These are phyloP conservation scores for Pandion haliaetus DNA, from an alignment of 2,113 vertebrate species.

Conservation along the genomic window DNA sequence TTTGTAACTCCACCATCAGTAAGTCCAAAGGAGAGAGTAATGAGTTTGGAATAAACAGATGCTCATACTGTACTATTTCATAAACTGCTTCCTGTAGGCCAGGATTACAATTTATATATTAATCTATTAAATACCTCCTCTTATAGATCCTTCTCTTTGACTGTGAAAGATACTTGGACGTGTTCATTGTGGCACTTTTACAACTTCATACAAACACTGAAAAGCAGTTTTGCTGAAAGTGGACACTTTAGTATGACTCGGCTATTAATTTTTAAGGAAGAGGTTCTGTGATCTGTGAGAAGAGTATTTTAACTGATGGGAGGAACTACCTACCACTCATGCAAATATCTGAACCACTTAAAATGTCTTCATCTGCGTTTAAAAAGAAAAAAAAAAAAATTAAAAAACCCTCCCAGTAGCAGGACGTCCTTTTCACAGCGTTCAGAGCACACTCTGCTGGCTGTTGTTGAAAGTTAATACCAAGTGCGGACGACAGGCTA, in stretches of 20 bases:
- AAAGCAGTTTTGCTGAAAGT: not conserved
- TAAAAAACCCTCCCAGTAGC: not conserved
- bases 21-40: not conserved
- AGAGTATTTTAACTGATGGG: not conserved
- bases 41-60: not conserved
- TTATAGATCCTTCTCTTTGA: not conserved
- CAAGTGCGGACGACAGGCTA: not conserved
- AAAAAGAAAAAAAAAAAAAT: not conserved
- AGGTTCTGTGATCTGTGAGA: not conserved
- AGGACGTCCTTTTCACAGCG: not conserved
- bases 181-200: not conserved
- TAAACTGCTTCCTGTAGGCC: not conserved
- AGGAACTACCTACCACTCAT: not conserved
- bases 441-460: constrained; percentile 54
- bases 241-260: not conserved
- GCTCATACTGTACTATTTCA: not conserved
- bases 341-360: not conserved
- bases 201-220: not conserved
- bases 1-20: not conserved
- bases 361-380: constrained; percentile 17
- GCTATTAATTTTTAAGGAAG: constrained; percentile 4
- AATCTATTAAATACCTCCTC: not conserved
- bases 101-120: not conserved
- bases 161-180: not conserved
- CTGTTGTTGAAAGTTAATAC: not conserved